Base-by-base conservation (phyloP, 2,888 invertebrate genomes). In the Pterobdella sp. region DNA sequence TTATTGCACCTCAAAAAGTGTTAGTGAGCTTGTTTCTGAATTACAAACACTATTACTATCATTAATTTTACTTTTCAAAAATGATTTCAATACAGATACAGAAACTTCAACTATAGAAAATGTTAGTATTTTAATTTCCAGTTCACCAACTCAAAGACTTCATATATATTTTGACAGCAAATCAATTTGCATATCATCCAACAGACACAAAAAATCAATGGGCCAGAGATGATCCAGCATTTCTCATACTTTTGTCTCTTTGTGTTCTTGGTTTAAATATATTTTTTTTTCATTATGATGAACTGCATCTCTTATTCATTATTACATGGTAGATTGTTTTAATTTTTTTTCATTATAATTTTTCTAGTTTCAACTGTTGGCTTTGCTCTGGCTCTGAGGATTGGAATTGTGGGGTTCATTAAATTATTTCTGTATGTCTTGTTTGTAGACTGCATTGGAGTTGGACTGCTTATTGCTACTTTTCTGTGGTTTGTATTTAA, bases 191-290 rank as follows among this genome's bases (percentile, higher is more conserved):
- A 63, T 29, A 72, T 60, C 7, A 29, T 60, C 14, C 78, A 88
- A 74, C 86, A 94, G 94, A 94, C 85, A 95, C 95, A 75, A 97
- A 97, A 86, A 92, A 93, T 79, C 97, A 98, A 85, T 98, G 94
- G 88, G 97, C 97, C 0, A 88, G 97, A 84, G 97, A 98, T 86
- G 98, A 98, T 85, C 97, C 98, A 67, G 97, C 97, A 35, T 98
- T 98, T 85, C 86, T 98, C 79, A 94, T 98, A 31, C 86, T 98
- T 74, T 87, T 98, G 65, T 88, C 91, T 79, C 87, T 90, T 77
- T 93, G 92, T 88, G 86, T 95, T 29, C 80, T 80, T 74, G 80
- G 85, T 85, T 78, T 42, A 42, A 42, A 42, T 42, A 42, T 42
- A 14, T 14, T 14, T 42, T 42, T 14, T 42, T 42, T 42, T 42